Base-by-base conservation (phyloP, 1,140 invertebrate genomes). In the Halyomorpha halys region DNA sequence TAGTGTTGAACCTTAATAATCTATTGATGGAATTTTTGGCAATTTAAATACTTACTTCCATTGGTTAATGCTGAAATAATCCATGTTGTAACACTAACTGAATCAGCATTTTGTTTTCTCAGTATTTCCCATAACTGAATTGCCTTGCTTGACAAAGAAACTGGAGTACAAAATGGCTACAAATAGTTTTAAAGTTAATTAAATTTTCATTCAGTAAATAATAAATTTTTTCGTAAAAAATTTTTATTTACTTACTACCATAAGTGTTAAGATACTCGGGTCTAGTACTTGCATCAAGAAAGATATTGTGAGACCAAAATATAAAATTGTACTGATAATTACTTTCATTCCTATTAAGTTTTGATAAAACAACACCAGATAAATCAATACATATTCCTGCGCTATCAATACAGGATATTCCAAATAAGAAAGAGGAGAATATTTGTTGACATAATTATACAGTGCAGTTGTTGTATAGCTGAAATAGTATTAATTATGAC, bases 391-490 rank as follows among this genome's bases (percentile, higher is more conserved):
- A 66, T 82, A 80, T 68, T 86, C 78, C 75, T 88, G 85, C 0
- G 81, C 59, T 65, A 87, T 69, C 66, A 88, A 82, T 61, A 86
- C 80, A 3, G 85, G 85, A 73, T 87, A 87, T 69, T 88, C 86
- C 75, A 88, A 70, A 68, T 87, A 88, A 0, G 83, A 82, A 51
- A 86, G 71, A 2, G 86, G 25, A n/a, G 80, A 76, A 72, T 88
- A 86, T 19, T 76, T 74, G 75, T 84, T 87, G 18, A 78, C 79
- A 69, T 76, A 86, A 71, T 86, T 87, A 69, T 88, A 88, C 64
- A 83, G 79, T 27, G 82, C 79, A 76, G 82, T 83, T 65, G 86
- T 80, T 25, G 83, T 81, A 68, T 85, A 86, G 67, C 85, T 88
- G 74, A 67, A 84, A 83, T 70, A 67, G 6, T 49, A 1, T 18